Evolutionary conservation across 2,797 vertebrate genomes (phyloP), one percentile per base, ranked within the genome.

Genomic region (Paguma larvata): DNA sequence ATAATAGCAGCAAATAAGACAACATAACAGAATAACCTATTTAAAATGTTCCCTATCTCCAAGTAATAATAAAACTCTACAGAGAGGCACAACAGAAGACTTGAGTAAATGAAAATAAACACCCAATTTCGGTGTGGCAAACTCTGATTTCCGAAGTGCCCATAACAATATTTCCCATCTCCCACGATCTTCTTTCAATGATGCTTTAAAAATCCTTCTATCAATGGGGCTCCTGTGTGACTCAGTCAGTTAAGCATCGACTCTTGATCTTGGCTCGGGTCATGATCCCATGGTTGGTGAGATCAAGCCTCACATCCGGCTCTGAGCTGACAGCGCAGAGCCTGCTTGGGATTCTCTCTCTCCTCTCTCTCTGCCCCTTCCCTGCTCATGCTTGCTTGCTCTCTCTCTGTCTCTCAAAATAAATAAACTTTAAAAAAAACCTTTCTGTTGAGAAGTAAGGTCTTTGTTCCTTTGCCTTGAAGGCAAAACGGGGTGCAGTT

Each of bases 1-100:
- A 56, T 8, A 68, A 14, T 34, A 48, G 15, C 34, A 46, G 44
- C 48, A 46, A 46, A 59, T 32, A 53, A 86, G 30, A 68, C 14
- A 78, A 21, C 21, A 8, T 30, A 68, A 19, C 25, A 41, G 19
- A 77, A 56, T 59, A 75, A 67, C 77, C 41, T 87, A 21, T 30
- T 73, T 23, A 46, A 88, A 68, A 51, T 16, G 7, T 77, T 41
- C 12, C 70, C n/a, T 44, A 4, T 51, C 27, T 84, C 59, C 63
- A 65, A 18, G 21, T 51, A 92, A 62, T 89, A 82, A 46, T 82
- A 91, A 93, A 91, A 96, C 62, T 85, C n/a, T 78, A 63, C 11
- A 62, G 46, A 59, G 21, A 63, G 11, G 68, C 1, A 53, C 44
- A 78, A 62, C 1, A 30, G 5, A 72, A 95, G n/a, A 75, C 23